Conservation (phyloP, 2,797 vertebrate genomes). For the Cuculus canorus region DNA sequence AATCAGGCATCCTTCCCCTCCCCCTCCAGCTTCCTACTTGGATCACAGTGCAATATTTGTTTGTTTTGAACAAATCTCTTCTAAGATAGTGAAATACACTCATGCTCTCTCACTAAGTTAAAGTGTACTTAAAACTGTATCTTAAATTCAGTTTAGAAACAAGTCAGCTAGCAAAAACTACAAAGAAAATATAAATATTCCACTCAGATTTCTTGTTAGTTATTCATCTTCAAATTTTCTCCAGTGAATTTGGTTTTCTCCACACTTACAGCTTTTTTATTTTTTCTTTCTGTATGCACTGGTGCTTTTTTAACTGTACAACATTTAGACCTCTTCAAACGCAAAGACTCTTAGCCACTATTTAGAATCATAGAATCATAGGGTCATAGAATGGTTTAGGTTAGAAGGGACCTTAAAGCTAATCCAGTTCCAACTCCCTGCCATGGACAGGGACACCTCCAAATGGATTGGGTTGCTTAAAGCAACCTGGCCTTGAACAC, state of each 20-base stretch:
- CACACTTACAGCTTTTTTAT: background rate
- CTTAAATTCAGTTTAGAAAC: background rate
- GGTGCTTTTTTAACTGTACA: background rate
- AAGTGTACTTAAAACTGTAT: background rate
- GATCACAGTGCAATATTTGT: background rate
- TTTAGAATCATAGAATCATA: background rate
- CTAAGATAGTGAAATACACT: background rate
- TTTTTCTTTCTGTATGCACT: background rate
- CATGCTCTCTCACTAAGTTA: background rate
- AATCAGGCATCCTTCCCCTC: background rate
- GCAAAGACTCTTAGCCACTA: background rate
- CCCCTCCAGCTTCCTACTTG: background rate
- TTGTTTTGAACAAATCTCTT: background rate
- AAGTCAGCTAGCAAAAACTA: background rate
- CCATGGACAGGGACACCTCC: too few relatives aligned
- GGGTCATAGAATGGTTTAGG: too few relatives aligned
- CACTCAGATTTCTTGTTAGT: background rate
- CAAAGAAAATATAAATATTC: background rate
- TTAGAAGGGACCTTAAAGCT: too few relatives aligned
- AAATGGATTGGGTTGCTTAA: too few relatives aligned
- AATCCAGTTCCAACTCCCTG: too few relatives aligned
- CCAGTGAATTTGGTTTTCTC: background rate
- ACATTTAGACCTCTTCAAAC: background rate
- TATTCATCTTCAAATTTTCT: background rate
- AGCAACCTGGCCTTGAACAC: too few relatives aligned